Percentiles rank a stretch among this genome's conserved stretches.
phyloP scores from a whole-genome alignment of 2,113 vertebrate species.

The Gallinago jamesoni region DNA sequence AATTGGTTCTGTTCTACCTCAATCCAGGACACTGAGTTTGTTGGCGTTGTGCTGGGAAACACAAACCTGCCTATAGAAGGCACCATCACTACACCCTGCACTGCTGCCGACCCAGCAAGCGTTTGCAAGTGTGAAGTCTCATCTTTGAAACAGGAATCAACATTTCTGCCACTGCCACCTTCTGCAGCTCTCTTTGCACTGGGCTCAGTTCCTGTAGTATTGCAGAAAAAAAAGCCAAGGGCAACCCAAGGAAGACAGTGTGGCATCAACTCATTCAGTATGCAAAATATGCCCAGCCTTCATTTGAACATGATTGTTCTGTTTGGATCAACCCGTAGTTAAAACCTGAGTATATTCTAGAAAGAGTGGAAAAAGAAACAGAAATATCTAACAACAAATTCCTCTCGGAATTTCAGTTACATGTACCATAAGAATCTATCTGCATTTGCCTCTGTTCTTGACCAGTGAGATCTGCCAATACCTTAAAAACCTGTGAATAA shows the following conservation, averaged over 20 bases:
- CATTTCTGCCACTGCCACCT: neutral
- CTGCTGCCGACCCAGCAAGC: neutral
- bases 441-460: neutral
- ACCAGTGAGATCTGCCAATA: neutral
- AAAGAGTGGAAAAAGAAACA: neutral
- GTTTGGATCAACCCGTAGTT: neutral
- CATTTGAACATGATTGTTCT: neutral
- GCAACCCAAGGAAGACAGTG: neutral
- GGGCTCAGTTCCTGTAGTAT: neutral
- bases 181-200: neutral
- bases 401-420: neutral
- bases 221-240: neutral
- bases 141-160: neutral
- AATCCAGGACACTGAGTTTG: neutral
- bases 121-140: neutral
- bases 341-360: neutral
- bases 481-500: neutral
- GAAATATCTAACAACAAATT: neutral
- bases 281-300: neutral
- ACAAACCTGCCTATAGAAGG: neutral
- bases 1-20: neutral
- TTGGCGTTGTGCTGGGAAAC: neutral
- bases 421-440: neutral
- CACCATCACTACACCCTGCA: neutral
- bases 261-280: neutral